A percentile compares a stretch with the other conserved stretches of the same genome.
These are phyloP conservation scores for Gopherus evgoodei DNA, from an alignment of 2,113 vertebrate species.

Conservation along the genomic window DNA sequence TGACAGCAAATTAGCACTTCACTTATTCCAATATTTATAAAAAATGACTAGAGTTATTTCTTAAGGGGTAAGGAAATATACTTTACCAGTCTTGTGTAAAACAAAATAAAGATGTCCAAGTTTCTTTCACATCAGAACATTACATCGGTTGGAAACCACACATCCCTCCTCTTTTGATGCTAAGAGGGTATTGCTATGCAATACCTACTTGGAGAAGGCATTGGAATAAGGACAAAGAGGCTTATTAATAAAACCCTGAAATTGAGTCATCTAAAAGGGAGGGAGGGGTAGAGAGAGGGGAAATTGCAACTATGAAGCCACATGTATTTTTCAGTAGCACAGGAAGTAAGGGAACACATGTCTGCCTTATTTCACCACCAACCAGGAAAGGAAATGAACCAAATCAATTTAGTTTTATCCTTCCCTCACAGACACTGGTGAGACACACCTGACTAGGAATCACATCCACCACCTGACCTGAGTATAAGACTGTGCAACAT, in stretches of 20 bases:
- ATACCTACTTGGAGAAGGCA: slow-evolving; percentile 27
- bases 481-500: background rate
- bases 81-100: background rate
- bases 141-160: background rate
- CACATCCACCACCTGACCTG: background rate
- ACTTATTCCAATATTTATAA: slow-evolving; percentile 36
- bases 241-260: slow-evolving; percentile 54
- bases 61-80: background rate
- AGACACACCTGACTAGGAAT: background rate
- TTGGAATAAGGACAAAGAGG: background rate
- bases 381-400: slow-evolving; percentile 31
- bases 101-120: background rate
- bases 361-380: background rate
- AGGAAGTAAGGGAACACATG: slow-evolving; percentile 53
- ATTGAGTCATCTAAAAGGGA: slow-evolving; percentile 51
- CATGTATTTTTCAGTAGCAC: slow-evolving; percentile 52
- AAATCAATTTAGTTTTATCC: background rate
- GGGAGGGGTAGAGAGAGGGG: background rate
- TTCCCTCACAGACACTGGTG: background rate
- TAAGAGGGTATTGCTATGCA: background rate
- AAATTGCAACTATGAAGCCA: slow-evolving; percentile 50
- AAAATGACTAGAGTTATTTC: slow-evolving; percentile 21
- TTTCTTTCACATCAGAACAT: background rate
- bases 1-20: slow-evolving; percentile 49
- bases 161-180: background rate